Evolutionary conservation across 2,888 invertebrate genomes (phyloP).

Genomic region (Temnothorax ravouxi): DNA sequence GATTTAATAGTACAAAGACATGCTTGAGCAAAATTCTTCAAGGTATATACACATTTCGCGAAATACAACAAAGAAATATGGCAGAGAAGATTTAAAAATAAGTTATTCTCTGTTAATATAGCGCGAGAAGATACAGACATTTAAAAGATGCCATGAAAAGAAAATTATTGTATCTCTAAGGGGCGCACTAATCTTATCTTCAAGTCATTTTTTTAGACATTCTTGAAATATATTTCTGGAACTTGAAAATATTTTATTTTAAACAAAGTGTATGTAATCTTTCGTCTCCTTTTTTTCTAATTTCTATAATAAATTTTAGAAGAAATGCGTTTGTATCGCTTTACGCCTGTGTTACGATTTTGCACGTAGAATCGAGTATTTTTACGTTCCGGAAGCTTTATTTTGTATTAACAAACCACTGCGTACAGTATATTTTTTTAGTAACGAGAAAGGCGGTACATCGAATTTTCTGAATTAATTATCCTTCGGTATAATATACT

Average conservation of each 20-base stretch:
- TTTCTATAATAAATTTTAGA: not conserved
- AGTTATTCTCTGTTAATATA: not conserved
- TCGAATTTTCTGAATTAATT: slow-evolving; percentile 27
- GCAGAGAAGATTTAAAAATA: not conserved
- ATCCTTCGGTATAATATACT: not conserved
- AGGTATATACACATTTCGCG: slow-evolving; percentile 4
- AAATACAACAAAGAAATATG: slow-evolving; percentile 5
- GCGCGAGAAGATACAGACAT: not conserved
- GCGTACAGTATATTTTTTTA: slow-evolving; percentile 22
- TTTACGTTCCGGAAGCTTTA: not conserved
- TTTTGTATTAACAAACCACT: slow-evolving; percentile 14
- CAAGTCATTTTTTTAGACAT: not conserved
- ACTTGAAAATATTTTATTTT: not conserved
- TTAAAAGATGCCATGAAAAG: not conserved
- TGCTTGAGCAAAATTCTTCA: slow-evolving; percentile 20
- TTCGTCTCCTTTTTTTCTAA: not conserved
- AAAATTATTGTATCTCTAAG: not conserved
- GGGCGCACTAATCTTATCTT: not conserved
- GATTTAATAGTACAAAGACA: slow-evolving; percentile 25
- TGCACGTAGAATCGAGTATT: slow-evolving; percentile 14
- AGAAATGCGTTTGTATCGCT: slow-evolving; percentile 1
- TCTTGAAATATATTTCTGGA: not conserved
- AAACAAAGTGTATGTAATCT: not conserved
- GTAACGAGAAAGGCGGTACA: not conserved
- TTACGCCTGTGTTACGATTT: not conserved